A percentile compares a stretch with the other conserved stretches of the same genome.
phyloP scores from a whole-genome alignment of 2,113 vertebrate genomes.

The Carassius gibelio region DNA sequence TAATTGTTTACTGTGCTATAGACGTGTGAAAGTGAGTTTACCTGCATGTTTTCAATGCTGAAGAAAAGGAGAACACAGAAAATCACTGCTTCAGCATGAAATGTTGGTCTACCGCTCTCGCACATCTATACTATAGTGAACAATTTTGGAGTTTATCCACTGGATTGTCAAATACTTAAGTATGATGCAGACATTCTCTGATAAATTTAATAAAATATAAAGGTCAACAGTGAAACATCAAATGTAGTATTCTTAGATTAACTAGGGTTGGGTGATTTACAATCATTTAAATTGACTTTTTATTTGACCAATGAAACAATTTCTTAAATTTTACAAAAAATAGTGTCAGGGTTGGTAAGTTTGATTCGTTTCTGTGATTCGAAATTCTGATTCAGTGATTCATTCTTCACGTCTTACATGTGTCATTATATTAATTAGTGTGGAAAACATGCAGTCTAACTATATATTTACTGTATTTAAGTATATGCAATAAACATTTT shows the following conservation, averaged over 20 bases:
- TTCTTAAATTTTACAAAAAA: neutral
- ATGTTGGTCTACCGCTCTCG: neutral
- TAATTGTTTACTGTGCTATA: constrained; percentile 33
- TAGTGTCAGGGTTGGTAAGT: neutral
- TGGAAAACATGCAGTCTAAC: neutral
- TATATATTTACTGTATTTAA: neutral
- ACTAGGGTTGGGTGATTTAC: neutral
- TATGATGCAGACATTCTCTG: neutral
- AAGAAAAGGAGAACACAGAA: neutral
- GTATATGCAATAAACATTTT: neutral
- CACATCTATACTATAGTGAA: constrained; percentile 13
- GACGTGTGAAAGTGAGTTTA: constrained; percentile 10
- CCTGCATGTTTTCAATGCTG: neutral
- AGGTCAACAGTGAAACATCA: too few relatives aligned
- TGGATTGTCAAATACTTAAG: constrained; percentile 22
- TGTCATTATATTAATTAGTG: neutral
- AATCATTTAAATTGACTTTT: neutral
- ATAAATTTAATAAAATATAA: neutral
- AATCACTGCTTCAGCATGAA: neutral
- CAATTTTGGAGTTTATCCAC: constrained; percentile 42
- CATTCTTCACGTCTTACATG: neutral
- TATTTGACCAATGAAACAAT: neutral
- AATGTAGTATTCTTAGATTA: neutral
- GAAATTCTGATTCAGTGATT: neutral
- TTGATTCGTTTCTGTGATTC: neutral